Base-by-base conservation (phyloP, 64 coral and sea anemone species). In the Orbicella faveolata region DNA sequence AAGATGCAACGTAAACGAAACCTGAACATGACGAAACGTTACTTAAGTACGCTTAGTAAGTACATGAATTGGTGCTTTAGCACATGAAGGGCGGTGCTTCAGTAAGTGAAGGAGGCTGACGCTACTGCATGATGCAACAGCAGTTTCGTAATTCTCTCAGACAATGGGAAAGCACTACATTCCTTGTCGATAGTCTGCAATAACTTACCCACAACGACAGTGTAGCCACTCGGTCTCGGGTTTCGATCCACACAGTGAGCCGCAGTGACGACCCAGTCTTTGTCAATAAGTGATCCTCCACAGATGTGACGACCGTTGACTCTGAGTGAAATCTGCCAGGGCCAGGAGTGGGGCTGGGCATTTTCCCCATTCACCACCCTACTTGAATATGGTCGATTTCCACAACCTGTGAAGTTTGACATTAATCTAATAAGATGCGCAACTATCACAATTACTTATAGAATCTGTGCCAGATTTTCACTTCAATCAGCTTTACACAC, bases 281-380 rank as follows among this genome's bases (percentile, higher is more conserved):
- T 52, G 36, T 63, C 73, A 16, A 92, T 92, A 14, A 92, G 75
- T 17, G 90, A 92, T 78, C 90, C 90, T 35, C 90, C 90, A 53
- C 90, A 92, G 59, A 92, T 87, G 15, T 92, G 83, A 13, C 76
- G 61, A 30, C 90, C 83, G 9, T 79, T 87, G 12, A 87, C 76
- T 44, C 90, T 62, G 4, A 96, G 87, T n/a, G 91, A 93, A 12
- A 96, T 93, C 92, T 93, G 91, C 95, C 95, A 96, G 9, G 95
- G 95, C 95, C 95, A 96, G 7, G 95, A 76, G 73, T 96, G 95
- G 13, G 83, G 88, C 8, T 54, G 9, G 36, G 95, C 95, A 79
- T 93, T 81, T 19, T 77, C 61, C 4, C 95, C 95, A 53, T 93
- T 93, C 37, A 96, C 92, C 17, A 96, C 77, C 19, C 95, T 70